A percentile compares a stretch with the other conserved stretches of the same genome.
phyloP scores from a whole-genome alignment of 2,888 invertebrate genomes.

The Drosophila heteroneura region DNA sequence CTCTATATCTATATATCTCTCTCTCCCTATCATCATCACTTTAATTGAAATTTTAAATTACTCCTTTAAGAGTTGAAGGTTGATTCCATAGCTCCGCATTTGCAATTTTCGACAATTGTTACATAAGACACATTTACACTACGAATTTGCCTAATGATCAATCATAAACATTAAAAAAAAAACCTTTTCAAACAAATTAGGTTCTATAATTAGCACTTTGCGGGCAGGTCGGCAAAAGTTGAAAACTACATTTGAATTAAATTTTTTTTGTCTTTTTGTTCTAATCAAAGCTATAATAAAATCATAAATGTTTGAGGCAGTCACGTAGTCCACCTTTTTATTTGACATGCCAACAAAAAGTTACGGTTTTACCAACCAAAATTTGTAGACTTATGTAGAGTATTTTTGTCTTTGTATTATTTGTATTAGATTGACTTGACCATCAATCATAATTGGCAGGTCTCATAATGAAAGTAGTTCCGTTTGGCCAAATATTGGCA shows the following conservation, averaged over 20 bases:
- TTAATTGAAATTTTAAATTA: constrained; percentile 39
- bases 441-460: constrained; percentile 64
- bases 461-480: constrained; percentile 57
- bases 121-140: constrained; percentile 76
- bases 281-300: constrained; percentile 56
- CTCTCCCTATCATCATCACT: constrained; percentile 12
- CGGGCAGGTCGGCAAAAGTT: constrained; percentile 56
- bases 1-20: background rate
- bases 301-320: constrained; percentile 44
- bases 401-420: constrained; percentile 9
- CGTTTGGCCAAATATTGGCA: constrained; percentile 51
- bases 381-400: constrained; percentile 11
- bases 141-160: constrained; percentile 71
- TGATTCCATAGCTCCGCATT: constrained; percentile 55
- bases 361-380: constrained; percentile 29
- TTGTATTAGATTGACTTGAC: constrained; percentile 32
- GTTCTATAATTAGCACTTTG: constrained; percentile 76
- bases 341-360: constrained; percentile 44
- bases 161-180: constrained; percentile 70
- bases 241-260: constrained; percentile 66
- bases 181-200: constrained; percentile 67
- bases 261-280: constrained; percentile 34
- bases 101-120: constrained; percentile 77
- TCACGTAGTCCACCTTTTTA: constrained; percentile 68
- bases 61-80: constrained; percentile 77